Base-by-base conservation (phyloP, 2,888 invertebrate genomes). In the Synanthedon tipuliformis region DNA sequence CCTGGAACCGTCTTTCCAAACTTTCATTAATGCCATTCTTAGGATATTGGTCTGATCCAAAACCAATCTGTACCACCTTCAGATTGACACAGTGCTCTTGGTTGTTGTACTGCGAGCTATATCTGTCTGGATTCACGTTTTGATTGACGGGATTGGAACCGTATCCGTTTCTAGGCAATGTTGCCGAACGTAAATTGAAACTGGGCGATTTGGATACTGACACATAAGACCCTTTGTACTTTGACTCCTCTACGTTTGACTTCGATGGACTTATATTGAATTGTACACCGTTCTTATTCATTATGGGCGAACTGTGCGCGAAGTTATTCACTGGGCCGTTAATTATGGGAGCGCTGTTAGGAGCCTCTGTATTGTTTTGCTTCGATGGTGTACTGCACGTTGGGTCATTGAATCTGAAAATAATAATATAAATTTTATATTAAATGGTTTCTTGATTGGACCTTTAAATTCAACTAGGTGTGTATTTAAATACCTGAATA, bases 101-200 rank as follows among this genome's bases (percentile, higher is more conserved):
- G 56, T 87, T 87, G 60, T 88, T 88, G 65, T 88, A 87, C 69
- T 89, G 82, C 53, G 88, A 79, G 69, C 89, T 81, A 72, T 89
- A 86, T 61, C 88, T 66, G 59, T 88, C 84, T 2, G 86, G 85
- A 58, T 88, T 87, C 1, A 86, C 83, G 54, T 81, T 83, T 56
- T 76, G 84, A 57, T 69, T 81, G 56, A 73, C 75, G 10, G 75
- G 78, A 56, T 71, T 81, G 5, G 82, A 77, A 0, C 78, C 80
- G 60, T 87, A 92, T 40, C 91, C 91, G 62, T 93, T 93, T 56
- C 94, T 89, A 0, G 94, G 94, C 51, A 94, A 74, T 1, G 94
- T 94, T 18, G 92, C 92, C 1, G 94, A 92, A 48, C 93, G 76
- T 45, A 85, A 64, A 54, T 85, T 83, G 63, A 88, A 85, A 60